Evolutionary conservation across 2,888 invertebrate species (phyloP), one percentile per base, ranked within the genome.

Genomic region (Netelia virgata): DNA sequence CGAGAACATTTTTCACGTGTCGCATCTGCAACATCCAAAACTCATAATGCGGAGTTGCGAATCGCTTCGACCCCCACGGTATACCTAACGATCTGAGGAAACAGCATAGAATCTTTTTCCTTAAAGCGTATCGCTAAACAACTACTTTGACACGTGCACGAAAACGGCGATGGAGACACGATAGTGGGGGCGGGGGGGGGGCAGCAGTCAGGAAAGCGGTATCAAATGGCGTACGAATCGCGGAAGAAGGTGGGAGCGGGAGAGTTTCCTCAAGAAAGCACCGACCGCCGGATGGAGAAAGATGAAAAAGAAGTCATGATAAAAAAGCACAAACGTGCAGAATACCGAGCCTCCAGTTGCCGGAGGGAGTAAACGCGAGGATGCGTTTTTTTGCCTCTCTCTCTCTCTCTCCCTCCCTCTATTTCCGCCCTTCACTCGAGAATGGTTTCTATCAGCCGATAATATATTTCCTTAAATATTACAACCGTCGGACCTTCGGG

Each of bases 381-480:
- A 74, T 72, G 57, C 70, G 70, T 78, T 79, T 76, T 64, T 83
- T 82, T 76, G 43, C 5, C 63, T 64, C n/a, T 50, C 70, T 63
- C 63, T 64, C 79, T 53, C 75, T 41, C 36, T 75, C 41, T 47
- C 55, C 10, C 9, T 63, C 70, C 41, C 53, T 66, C 36, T 36
- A 36, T 36, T 36, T 36, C 36, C 36, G 63, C 43, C 79, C 53
- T 57, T 61, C 43, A 61, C 68, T 23, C 87, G 85, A 86, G 87
- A 90, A 89, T 87, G 86, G 87, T 86, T 87, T 81, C 88, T 81
- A 87, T 88, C 86, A 88, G 83, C 72, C 81, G 87, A 87, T 88
- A 87, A 88, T 90, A 88, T 90, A 90, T 88, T 87, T 84, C 88
- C 87, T 85, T 83, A 88, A 90, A 90, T 88, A 89, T 90, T 87